Conservation (phyloP, 2,797 vertebrate species). For the Oophaga sylvatica region DNA sequence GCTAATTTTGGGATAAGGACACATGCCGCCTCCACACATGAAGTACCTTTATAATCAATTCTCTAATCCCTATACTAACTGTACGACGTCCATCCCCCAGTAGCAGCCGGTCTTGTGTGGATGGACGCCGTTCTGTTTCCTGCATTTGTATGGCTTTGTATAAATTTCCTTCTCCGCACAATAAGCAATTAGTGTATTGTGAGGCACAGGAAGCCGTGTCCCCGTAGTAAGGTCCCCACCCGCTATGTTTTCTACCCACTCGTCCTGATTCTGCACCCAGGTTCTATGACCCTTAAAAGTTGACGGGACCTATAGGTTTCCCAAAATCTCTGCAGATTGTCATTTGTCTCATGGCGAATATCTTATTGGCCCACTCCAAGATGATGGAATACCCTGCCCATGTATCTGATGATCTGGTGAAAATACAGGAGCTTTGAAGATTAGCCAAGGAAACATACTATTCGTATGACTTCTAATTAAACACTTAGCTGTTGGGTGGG, state of each 20-base stretch:
- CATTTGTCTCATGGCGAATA: neutral
- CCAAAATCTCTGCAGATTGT: neutral
- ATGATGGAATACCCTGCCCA: constrained; percentile 11
- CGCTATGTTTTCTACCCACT: neutral
- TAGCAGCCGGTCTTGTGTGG: neutral
- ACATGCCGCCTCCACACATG: neutral
- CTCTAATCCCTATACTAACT: neutral
- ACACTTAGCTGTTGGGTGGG: constrained; percentile 51
- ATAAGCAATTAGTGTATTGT: constrained; percentile 29
- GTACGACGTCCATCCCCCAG: neutral
- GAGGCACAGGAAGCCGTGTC: constrained; percentile 22
- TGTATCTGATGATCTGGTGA: constrained; percentile 30
- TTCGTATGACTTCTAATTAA: constrained; percentile 56
- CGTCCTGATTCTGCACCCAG: neutral
- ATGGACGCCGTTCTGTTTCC: constrained; percentile 1
- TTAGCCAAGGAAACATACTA: constrained; percentile 50
- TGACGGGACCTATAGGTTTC: no score
- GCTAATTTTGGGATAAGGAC: no score
- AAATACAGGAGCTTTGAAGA: constrained; percentile 37
- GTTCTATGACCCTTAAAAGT: neutral
- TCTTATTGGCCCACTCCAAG: constrained; percentile 4
- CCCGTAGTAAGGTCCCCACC: neutral
- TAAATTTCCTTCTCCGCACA: constrained; percentile 24
- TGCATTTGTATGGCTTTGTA: constrained; percentile 10
- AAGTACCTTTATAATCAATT: neutral